Evolutionary conservation across 1,140 invertebrate genomes (phyloP), one percentile per base, ranked within the genome.

Genomic region (Drosophila pectinifera): DNA sequence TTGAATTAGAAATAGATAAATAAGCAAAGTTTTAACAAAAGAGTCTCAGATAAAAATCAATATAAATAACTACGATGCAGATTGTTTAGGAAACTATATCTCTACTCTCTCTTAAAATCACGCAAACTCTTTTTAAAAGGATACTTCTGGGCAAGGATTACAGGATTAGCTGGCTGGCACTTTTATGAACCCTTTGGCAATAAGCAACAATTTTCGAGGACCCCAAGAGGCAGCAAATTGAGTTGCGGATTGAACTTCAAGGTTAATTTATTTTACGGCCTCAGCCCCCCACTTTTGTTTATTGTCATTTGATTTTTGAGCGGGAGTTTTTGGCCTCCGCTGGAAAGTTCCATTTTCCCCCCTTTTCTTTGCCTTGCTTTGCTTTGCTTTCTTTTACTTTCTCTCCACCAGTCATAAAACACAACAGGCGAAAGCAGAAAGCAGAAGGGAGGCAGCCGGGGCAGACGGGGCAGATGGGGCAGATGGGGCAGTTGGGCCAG

Each of bases 201-300:
- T 31, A 22, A 63, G 54, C 59, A 63, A 59, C 59, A 63, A 63
- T 63, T 63, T 59, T 59, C 53, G 53, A 58, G 51, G 58, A 31
- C 34, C n/a, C n/a, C n/a, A n/a, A 22, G 22, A 42, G 59, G 43
- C 61, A 24, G 59, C 43, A 68, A 68, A 68, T 65, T 64, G 62
- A 62, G 62, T 78, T 77, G 59, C 59, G 55, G 64, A 82, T 82
- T 74, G 79, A 83, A 78, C 80, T 83, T 82, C 80, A 82, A 74
- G 74, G 63, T 77, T 82, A 82, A 82, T 82, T 82, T 82, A 82
- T 82, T 82, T 82, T 74, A 82, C 69, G 80, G 61, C 72, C 67
- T 58, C 67, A 41, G 0, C 20, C n/a, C 31, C 24, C 36, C 24
- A 31, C 14, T 24, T 63, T 53, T 48, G 41, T 73, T 82, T 62